Base-by-base conservation (phyloP, 2,888 invertebrate genomes). In the Helicoverpa assulta region DNA sequence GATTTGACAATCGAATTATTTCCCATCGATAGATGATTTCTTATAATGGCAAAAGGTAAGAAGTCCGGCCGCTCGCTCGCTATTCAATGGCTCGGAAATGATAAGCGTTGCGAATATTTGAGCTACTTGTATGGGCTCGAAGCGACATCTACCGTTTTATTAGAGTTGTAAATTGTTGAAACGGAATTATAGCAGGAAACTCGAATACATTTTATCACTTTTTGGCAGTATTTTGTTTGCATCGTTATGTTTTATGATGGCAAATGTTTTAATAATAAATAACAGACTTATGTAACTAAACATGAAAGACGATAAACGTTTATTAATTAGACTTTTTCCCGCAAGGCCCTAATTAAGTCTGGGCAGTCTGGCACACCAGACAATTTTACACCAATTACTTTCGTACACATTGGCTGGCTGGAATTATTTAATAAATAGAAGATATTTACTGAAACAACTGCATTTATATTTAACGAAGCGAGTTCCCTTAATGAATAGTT, bases 41-140 rank as follows among this genome's bases (percentile, higher is more conserved):
- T 88, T 89, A 86, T 88, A 89, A 88, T 88, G 87, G 88, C 78
- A 80, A 73, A 78, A 88, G 86, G 87, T 84, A 86, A 89, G 88
- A 83, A 86, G 85, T 60, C 80, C 65, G 70, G 71, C 57, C 68
- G 73, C 65, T 80, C 69, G 88, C 83, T 77, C 71, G 76, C 81
- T 71, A 81, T 86, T 87, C 91, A 91, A 92, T 92, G 90, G 90
- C 61, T 87, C 79, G 90, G 88, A 92, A 91, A 90, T 90, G 91
- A 92, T 91, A 92, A 91, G 90, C 89, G 88, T 84, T 86, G 85
- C 84, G 82, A 86, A 87, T 86, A 87, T 88, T 85, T 83, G 83
- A 88, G 86, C 85, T 84, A 86, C 89, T 87, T 86, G 83, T 85
- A 78, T 80, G 81, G 66, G 66, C 73, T 78, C 61, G 68, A 67